These are phyloP conservation scores for Coremacera marginata DNA, from an alignment of 2,888 invertebrate genomes.

Conservation along the genomic window DNA sequence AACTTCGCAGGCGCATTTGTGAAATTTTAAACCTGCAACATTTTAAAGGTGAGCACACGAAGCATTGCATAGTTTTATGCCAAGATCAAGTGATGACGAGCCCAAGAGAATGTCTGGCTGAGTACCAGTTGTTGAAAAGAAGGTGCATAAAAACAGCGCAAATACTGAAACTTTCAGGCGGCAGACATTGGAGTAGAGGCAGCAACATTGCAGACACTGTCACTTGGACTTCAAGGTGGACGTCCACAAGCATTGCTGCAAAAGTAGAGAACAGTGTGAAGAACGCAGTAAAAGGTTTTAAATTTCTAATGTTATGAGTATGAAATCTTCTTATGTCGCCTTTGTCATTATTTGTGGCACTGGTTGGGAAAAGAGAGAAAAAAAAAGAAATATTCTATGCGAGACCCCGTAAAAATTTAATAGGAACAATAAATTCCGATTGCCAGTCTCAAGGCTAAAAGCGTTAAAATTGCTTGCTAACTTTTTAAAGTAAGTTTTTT, in stretches of 20 bases:
- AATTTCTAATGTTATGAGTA: slow-evolving; percentile 1
- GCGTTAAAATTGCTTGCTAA: background rate
- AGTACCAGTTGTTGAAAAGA: no score
- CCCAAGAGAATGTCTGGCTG: no score
- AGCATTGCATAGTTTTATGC: background rate
- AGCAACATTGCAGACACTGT: background rate
- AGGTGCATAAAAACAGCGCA: background rate
- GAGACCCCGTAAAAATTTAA: background rate
- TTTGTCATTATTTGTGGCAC: background rate
- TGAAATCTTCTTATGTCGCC: background rate
- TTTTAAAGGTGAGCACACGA: background rate
- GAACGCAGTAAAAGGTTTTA: background rate
- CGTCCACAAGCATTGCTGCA: background rate
- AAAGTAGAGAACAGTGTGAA: no score
- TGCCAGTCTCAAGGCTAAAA: background rate
- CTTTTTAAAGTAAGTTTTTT: no score
- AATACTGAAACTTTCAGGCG: slow-evolving; percentile 1
- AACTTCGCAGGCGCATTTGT: background rate
- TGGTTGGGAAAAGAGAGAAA: background rate
- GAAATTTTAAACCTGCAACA: slow-evolving; percentile 22
- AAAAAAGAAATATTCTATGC: background rate
- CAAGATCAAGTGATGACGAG: no score
- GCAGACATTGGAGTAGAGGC: background rate
- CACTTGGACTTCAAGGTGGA: background rate
- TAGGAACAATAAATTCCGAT: slow-evolving; percentile 13